Evolutionary conservation across 2,113 vertebrate species (phyloP).

Genomic region (Eidolon helvum): DNA sequence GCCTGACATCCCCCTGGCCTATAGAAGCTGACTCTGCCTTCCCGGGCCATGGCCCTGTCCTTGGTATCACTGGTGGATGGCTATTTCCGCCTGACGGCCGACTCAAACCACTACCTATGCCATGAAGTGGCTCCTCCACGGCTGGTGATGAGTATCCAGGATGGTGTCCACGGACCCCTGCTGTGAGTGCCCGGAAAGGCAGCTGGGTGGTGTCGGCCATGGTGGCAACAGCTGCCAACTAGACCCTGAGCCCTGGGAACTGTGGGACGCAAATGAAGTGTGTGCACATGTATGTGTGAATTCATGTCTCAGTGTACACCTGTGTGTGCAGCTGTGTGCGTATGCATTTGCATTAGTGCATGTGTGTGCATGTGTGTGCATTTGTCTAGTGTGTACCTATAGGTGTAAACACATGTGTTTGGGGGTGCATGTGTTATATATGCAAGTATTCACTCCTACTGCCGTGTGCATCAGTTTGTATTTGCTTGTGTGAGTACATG

Average conservation of each 20-base stretch:
- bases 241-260: not conserved
- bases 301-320: not conserved
- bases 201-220: rapidly evolving
- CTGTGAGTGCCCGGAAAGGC: conserved; percentile 81
- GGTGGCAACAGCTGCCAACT: rapidly evolving
- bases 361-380: not conserved
- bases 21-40: conserved; percentile 89
- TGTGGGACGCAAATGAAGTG: no score
- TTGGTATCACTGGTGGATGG: conserved; percentile 92
- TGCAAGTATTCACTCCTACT: not conserved
- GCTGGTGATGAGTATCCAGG: conserved; percentile 87
- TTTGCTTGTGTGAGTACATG: not conserved
- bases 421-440: rapidly evolving
- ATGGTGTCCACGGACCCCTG: conserved; percentile 93
- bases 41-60: conserved; percentile 84
- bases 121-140: conserved; percentile 93
- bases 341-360: not conserved
- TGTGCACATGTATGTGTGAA: not conserved
- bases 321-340: not conserved
- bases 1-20: not conserved
- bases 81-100: conserved; percentile 93
- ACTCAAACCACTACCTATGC: conserved; percentile 95
- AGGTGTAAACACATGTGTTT: not conserved
- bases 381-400: not conserved
- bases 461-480: rapidly evolving